Conservation (phyloP, 2,888 invertebrate genomes). For the Hipparchia semele region DNA sequence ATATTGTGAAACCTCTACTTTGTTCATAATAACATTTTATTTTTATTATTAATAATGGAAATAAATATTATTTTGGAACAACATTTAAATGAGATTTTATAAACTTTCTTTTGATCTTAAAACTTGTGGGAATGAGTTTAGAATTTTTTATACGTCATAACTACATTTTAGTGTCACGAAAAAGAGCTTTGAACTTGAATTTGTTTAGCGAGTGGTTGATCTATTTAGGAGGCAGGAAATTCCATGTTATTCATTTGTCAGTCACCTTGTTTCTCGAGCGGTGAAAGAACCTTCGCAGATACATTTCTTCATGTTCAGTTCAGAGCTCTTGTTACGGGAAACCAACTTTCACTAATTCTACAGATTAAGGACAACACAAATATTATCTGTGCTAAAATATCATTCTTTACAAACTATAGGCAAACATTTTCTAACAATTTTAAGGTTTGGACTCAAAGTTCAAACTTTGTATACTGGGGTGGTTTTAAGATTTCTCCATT, state of each 20-base stretch:
- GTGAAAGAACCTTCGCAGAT: too few relatives aligned
- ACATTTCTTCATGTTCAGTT: too few relatives aligned
- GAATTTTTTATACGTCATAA: background rate
- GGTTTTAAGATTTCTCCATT: background rate
- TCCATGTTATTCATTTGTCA: too few relatives aligned
- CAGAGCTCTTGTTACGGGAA: too few relatives aligned
- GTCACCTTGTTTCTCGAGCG: too few relatives aligned
- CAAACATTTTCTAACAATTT: background rate
- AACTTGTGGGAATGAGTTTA: conserved; percentile 10
- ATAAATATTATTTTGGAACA: background rate
- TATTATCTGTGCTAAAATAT: conserved; percentile 14
- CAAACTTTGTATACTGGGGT: background rate
- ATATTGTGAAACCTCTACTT: background rate
- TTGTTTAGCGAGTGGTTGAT: too few relatives aligned
- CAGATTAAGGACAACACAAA: background rate
- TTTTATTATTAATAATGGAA: background rate
- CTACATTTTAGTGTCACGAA: too few relatives aligned
- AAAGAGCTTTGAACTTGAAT: too few relatives aligned
- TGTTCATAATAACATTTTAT: conserved; percentile 1
- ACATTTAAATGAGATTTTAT: conserved; percentile 4
- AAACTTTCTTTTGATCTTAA: conserved; percentile 2
- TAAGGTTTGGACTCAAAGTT: background rate
- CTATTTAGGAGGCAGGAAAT: too few relatives aligned
- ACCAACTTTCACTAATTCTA: conserved; percentile 3
- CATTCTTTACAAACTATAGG: background rate